phyloP scores from a whole-genome alignment of 2,888 invertebrate genomes.

The Branchipolynoe longqiensis region DNA sequence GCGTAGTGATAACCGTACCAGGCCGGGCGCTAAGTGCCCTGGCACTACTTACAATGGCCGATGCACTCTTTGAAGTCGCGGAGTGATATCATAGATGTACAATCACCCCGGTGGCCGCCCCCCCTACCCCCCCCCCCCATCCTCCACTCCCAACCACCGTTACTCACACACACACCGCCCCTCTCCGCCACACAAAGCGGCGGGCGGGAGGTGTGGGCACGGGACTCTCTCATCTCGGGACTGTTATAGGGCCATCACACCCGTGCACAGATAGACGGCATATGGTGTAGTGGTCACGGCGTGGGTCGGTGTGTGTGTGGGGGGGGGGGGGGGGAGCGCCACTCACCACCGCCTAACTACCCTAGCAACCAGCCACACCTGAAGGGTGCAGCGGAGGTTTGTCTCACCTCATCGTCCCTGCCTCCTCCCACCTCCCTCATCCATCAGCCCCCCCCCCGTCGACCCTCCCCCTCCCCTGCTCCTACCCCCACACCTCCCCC shows the following conservation, averaged over 20 bases:
- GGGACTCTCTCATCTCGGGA: slow-evolving; percentile 1
- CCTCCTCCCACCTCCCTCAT: too few relatives aligned
- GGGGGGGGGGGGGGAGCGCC: not conserved
- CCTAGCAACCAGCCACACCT: too few relatives aligned
- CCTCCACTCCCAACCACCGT: too few relatives aligned
- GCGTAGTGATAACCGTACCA: not conserved
- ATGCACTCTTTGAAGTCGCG: slow-evolving; percentile 32
- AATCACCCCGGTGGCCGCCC: not conserved
- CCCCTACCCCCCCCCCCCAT: too few relatives aligned
- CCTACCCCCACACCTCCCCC: too few relatives aligned
- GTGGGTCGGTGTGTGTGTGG: not conserved
- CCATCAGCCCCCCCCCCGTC: too few relatives aligned
- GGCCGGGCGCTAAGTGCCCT: slow-evolving; percentile 11
- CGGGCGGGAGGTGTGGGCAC: slow-evolving; percentile 13
- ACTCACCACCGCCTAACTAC: not conserved
- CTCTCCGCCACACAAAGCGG: not conserved
- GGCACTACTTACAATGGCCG: slow-evolving; percentile 30
- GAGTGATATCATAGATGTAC: slow-evolving; percentile 32
- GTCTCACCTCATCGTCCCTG: too few relatives aligned
- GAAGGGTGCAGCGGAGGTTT: too few relatives aligned
- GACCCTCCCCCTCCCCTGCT: too few relatives aligned
- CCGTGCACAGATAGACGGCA: slow-evolving; percentile 25
- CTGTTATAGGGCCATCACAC: slow-evolving; percentile 12
- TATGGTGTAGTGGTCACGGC: slow-evolving; percentile 30
- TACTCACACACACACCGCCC: too few relatives aligned